A percentile compares a stretch with the other conserved stretches of the same genome.
Conservation (phyloP, 1,140 invertebrate genomes). For the Hyphantria cunea region DNA sequence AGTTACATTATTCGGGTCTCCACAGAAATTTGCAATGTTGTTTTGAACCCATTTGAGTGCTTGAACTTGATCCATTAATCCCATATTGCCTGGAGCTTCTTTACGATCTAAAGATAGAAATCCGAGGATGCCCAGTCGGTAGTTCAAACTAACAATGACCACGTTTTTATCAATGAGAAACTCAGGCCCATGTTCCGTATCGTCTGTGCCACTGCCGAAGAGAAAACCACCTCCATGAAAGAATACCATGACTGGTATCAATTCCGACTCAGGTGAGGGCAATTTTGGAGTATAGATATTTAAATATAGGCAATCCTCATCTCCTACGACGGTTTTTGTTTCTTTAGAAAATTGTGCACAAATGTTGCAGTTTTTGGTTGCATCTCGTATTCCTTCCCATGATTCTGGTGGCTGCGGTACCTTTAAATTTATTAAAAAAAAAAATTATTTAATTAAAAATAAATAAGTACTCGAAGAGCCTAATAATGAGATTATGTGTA, state of each 20-base stretch:
- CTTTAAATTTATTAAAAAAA: constrained; percentile 41
- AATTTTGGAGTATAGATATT: constrained; percentile 82
- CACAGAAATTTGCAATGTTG: constrained; percentile 84
- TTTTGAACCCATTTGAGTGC: constrained; percentile 83
- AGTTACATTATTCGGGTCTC: constrained; percentile 83
- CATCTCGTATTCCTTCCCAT: constrained; percentile 75
- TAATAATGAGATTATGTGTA: too few relatives aligned
- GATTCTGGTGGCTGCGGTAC: constrained; percentile 60
- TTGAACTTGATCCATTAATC: constrained; percentile 81
- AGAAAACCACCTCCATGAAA: constrained; percentile 85
- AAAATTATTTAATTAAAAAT: too few relatives aligned
- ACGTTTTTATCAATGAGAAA: constrained; percentile 82
- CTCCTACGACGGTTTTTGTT: constrained; percentile 71
- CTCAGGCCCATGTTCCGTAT: constrained; percentile 69
- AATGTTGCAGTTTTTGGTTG: constrained; percentile 64
- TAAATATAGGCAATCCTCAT: constrained; percentile 83
- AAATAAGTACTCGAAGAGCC: too few relatives aligned
- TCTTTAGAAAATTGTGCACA: constrained; percentile 71
- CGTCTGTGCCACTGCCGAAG: constrained; percentile 71
- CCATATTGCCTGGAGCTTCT: constrained; percentile 82
- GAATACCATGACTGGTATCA: constrained; percentile 83
- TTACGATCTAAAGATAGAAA: constrained; percentile 79
- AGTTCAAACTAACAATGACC: constrained; percentile 83
- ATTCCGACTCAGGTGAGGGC: constrained; percentile 41
- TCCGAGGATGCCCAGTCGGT: constrained; percentile 82